Conservation (phyloP, 92 coral and sea anemone genomes). For the Heliopora coerulea region DNA sequence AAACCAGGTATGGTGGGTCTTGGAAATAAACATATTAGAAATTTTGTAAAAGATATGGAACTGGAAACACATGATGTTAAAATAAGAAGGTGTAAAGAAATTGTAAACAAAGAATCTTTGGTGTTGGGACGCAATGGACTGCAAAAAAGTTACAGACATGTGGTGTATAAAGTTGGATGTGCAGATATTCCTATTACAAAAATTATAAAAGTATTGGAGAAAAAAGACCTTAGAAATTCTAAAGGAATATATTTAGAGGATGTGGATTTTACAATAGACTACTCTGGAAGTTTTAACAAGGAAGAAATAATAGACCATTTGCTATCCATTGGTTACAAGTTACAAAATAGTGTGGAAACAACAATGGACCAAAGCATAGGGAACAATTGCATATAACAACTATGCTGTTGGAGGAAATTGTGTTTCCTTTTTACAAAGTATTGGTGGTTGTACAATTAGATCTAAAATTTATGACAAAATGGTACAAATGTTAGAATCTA, state of each 20-base stretch:
- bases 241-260: not conserved
- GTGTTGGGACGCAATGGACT: not conserved
- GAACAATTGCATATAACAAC: not conserved
- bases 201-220: not conserved
- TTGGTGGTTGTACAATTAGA: not conserved
- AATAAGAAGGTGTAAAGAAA: not conserved
- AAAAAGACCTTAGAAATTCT: not conserved
- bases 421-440: not conserved
- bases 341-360: not conserved
- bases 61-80: not conserved
- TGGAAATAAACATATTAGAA: not conserved
- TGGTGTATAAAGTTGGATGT: not conserved
- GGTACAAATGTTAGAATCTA: conserved; percentile 21
- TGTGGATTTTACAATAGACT: conserved; percentile 1
- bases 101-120: too few species aligned
- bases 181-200: not conserved
- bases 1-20: not conserved
- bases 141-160: not conserved
- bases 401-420: not conserved
- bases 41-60: not conserved
- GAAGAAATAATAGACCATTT: not conserved
- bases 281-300: not conserved
- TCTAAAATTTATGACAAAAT: conserved; percentile 6
- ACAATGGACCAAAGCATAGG: too few species aligned
- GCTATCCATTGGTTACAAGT: not conserved